Conservation (phyloP, 2,888 invertebrate genomes). For the Calliphora vomitoria region DNA sequence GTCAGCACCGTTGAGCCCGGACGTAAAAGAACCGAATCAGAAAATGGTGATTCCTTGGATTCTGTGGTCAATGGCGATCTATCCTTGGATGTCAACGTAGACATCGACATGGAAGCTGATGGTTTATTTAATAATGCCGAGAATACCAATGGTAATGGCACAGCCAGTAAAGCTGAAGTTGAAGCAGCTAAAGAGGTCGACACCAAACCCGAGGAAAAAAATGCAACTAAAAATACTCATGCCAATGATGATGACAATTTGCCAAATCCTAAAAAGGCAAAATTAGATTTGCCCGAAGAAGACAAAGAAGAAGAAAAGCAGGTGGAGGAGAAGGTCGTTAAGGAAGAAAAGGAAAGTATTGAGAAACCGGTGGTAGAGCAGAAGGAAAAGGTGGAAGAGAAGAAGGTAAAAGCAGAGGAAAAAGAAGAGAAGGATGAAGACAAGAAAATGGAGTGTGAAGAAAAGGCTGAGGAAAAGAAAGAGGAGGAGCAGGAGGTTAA, state of each 20-base stretch:
- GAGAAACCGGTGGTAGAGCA: neutral
- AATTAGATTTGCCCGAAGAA: slow-evolving; percentile 79
- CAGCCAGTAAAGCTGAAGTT: slow-evolving; percentile 69
- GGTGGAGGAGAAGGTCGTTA: slow-evolving; percentile 23
- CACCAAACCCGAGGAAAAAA: slow-evolving; percentile 65
- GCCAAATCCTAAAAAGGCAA: slow-evolving; percentile 85
- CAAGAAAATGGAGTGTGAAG: slow-evolving; percentile 16
- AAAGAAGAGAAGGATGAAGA: slow-evolving; percentile 67
- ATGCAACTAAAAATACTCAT: slow-evolving; percentile 66
- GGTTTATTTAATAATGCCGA: slow-evolving; percentile 81
- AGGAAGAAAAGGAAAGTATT: neutral
- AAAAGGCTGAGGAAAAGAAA: slow-evolving; percentile 43
- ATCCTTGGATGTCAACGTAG: slow-evolving; percentile 86
- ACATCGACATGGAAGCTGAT: slow-evolving; percentile 86
- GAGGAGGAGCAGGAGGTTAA: slow-evolving; percentile 2
- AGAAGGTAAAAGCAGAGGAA: slow-evolving; percentile 37
- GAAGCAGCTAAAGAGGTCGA: slow-evolving; percentile 62
- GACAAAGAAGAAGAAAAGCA: slow-evolving; percentile 49
- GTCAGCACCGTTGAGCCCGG: slow-evolving; percentile 91
- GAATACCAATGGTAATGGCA: slow-evolving; percentile 80
- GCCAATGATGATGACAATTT: slow-evolving; percentile 81
- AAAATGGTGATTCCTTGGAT: slow-evolving; percentile 88
- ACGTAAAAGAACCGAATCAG: slow-evolving; percentile 87
- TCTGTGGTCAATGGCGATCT: slow-evolving; percentile 85
- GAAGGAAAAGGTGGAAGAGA: slow-evolving; percentile 14